Evolutionary conservation across 2,888 invertebrate species (phyloP), one percentile per base, ranked within the genome.

Genomic region (Parnassius smintheus): DNA sequence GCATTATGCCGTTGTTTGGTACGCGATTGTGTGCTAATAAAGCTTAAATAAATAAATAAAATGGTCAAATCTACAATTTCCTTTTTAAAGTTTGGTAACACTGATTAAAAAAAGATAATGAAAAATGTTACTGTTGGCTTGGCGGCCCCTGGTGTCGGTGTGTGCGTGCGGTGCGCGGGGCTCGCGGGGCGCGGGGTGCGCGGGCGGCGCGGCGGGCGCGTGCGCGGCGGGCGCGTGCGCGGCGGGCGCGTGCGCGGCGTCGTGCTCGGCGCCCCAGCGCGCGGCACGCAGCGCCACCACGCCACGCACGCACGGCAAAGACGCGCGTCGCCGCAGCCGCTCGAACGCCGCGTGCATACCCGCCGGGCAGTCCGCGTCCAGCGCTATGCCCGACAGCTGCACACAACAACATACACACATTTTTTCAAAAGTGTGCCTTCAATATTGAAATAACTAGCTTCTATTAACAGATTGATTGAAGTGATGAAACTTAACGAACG

Each of bases 261-360:
- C 82, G 65, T 78, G 72, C 70, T 88, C 90, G 71, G 85, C 85
- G 41, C 91, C 91, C 92, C 92, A 92, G 80, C 92, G 90, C 70
- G 85, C 78, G 54, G 83, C 86, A 7, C 92, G 85, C 76, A 92
- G 83, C 67, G 82, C 81, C 66, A 91, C 74, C 70, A 92, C 88
- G 68, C 72, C 81, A 72, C 84, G 80, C 72, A 92, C 92, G 77
- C 78, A 74, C 65, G 84, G 74, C 74, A 88, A 71, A 48, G 75
- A 65, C 61, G 82, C 73, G 71, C 88, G 88, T 48, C 83, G 82
- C 78, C 82, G 82, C 66, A 92, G 81, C 18, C 91, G 88, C 79
- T 86, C 88, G 82, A 91, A 92, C 68, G 85, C 83, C 66, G 83
- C 86, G 77, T 86, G 89, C 87, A 92, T 89, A 74, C 88, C 86